Percentiles rank a stretch among this genome's conserved stretches.
These are phyloP conservation scores for Brachionus asplanchnoidis DNA, from an alignment of 1,140 invertebrate species.

Conservation along the genomic window DNA sequence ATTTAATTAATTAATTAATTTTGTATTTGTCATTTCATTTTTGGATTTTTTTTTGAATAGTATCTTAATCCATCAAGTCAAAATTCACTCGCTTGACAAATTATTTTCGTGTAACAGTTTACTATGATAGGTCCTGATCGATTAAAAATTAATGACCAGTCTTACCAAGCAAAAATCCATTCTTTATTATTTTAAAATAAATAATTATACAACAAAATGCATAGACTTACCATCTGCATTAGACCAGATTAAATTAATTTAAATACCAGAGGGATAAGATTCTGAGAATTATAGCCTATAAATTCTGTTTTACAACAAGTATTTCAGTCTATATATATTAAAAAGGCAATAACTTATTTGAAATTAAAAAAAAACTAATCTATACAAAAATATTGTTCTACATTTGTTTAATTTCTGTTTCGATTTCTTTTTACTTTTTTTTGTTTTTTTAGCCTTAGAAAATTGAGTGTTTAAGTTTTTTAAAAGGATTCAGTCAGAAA, in stretches of 20 bases:
- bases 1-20: constrained; percentile 3
- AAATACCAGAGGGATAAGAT: neutral
- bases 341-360: neutral
- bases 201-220: neutral
- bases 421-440: too few relatives aligned
- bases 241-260: neutral
- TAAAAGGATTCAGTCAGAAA: too few relatives aligned
- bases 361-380: neutral
- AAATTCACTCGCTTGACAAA: neutral
- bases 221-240: neutral
- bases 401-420: too few relatives aligned
- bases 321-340: neutral
- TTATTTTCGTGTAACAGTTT: neutral
- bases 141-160: neutral
- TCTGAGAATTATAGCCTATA: neutral
- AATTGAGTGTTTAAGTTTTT: too few relatives aligned
- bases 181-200: neutral
- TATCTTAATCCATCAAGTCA: neutral
- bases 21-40: neutral
- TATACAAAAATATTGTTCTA: too few relatives aligned
- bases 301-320: neutral
- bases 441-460: too few relatives aligned
- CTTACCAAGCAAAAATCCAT: neutral
- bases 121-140: neutral
- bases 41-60: neutral